Evolutionary conservation across 2,113 vertebrate genomes (phyloP).

Genomic region (Anolis carolinensis): DNA sequence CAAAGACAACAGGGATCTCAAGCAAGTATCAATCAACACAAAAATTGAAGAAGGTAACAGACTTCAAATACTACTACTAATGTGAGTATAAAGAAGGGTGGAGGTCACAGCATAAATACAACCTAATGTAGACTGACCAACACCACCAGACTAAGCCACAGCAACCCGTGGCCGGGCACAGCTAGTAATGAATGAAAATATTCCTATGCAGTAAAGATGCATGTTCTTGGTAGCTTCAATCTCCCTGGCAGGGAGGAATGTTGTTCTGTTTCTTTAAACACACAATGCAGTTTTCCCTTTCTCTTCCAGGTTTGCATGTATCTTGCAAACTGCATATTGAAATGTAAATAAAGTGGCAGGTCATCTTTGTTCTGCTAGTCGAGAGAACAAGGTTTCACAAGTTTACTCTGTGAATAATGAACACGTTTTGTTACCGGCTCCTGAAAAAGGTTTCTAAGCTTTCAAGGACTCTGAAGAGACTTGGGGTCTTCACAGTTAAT

Average conservation of each 20-base stretch:
- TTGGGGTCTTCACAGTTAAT: background rate
- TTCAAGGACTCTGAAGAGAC: background rate
- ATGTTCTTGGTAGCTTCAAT: background rate
- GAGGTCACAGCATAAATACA: no score
- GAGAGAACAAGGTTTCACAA: slow-evolving; percentile 25
- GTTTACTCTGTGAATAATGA: slow-evolving; percentile 11
- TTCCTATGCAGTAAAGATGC: background rate
- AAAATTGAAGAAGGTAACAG: no score
- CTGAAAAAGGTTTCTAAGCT: slow-evolving; percentile 21
- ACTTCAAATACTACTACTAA: no score
- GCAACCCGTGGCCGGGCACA: no score
- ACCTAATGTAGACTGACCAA: no score
- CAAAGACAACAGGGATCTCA: no score
- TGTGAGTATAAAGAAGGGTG: no score
- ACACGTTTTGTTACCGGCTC: slow-evolving; percentile 19
- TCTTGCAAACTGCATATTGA: background rate
- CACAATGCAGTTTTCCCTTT: background rate
- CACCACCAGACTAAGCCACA: no score
- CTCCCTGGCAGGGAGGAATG: fast-evolving
- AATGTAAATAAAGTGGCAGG: background rate
- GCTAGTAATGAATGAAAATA: background rate
- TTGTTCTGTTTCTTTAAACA: background rate
- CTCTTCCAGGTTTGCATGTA: background rate
- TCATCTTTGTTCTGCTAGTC: background rate
- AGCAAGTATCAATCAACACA: no score